A percentile compares a stretch with the other conserved stretches of the same genome.
These are phyloP conservation scores for Campoplex capitator DNA, from an alignment of 2,888 invertebrate genomes.

Conservation along the genomic window DNA sequence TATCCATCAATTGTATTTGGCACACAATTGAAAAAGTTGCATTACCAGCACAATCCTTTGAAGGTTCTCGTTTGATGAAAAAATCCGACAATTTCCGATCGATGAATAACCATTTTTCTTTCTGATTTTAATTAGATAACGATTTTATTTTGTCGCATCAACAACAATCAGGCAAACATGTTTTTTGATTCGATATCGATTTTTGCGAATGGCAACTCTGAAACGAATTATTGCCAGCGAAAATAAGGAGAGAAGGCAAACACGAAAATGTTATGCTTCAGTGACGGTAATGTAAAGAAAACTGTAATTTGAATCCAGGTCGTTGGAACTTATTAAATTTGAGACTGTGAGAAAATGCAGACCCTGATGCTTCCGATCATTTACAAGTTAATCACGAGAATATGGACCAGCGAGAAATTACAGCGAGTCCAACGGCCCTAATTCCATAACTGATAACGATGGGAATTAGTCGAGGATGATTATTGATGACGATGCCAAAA, in stretches of 20 bases:
- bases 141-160: too few species aligned
- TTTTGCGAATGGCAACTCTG: not conserved
- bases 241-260: not conserved
- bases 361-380: constrained; percentile 11
- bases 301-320: not conserved
- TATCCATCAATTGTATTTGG: not conserved
- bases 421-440: constrained; percentile 31
- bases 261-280: not conserved
- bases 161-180: too few species aligned
- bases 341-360: not conserved
- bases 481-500: constrained; percentile 61
- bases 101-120: not conserved
- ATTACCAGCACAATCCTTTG: not conserved
- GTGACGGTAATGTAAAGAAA: not conserved
- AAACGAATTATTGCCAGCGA: not conserved
- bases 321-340: not conserved
- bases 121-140: not conserved
- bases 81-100: not conserved
- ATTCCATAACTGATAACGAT: constrained; percentile 63
- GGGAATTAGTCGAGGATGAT: constrained; percentile 58
- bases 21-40: not conserved
- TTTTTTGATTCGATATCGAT: too few species aligned
- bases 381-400: constrained; percentile 23
- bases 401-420: constrained; percentile 38
- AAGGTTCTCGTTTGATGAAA: not conserved